These are phyloP conservation scores for Oryctolagus cuniculus DNA, from an alignment of 2,113 vertebrate genomes.

Conservation along the genomic window mOryCun1.1 NC_091435.1:158441501-158442000, in stretches of 20 bases:
- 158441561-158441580: background rate
- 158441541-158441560: conserved; percentile 53
- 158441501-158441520: background rate
- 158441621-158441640: background rate
- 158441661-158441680: conserved; percentile 73
- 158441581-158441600: conserved; percentile 54
- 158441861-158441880: conserved; percentile 59
- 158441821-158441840: conserved; percentile 75
- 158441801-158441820: conserved; percentile 80
- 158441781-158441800: conserved; percentile 77
- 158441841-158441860: background rate
- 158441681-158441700: conserved; percentile 43
- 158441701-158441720: conserved; percentile 75
- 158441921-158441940: conserved; percentile 18
- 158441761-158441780: conserved; percentile 78
- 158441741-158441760: conserved; percentile 66
- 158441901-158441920: conserved; percentile 19
- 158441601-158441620: background rate
- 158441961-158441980: conserved; percentile 44
- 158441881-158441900: conserved; percentile 60
- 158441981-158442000: conserved; percentile 66
- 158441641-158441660: conserved; percentile 41
- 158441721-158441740: background rate
- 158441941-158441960: conserved; percentile 21
- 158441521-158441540: background rate